These are phyloP conservation scores for Burhinus oedicnemus DNA, from an alignment of 2,113 vertebrate genomes.

Conservation along the genomic window DNA sequence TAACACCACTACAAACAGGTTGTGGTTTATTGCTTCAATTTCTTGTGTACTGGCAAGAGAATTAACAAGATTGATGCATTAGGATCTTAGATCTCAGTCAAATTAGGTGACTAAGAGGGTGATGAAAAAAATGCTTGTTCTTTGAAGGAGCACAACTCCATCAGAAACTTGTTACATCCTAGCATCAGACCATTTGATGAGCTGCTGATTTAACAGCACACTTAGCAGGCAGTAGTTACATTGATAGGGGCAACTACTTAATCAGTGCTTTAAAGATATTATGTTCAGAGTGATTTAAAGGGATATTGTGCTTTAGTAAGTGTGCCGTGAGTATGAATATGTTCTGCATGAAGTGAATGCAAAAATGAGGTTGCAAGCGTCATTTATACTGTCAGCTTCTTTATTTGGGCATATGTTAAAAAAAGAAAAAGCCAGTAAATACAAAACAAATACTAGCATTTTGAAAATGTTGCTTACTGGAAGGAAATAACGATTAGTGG, in stretches of 20 bases:
- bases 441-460: background rate
- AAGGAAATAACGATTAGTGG: background rate
- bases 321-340: conserved; percentile 59
- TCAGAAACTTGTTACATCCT: conserved; percentile 70
- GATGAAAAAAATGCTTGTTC: conserved; percentile 73
- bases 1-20: conserved; percentile 79
- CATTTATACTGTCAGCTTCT: conserved; percentile 7
- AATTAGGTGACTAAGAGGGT: conserved; percentile 77
- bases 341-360: conserved; percentile 41
- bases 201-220: conserved; percentile 72
- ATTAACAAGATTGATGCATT: conserved; percentile 78
- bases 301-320: conserved; percentile 48
- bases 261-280: conserved; percentile 68
- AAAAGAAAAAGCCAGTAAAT: background rate
- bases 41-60: conserved; percentile 76
- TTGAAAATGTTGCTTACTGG: background rate
- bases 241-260: conserved; percentile 63
- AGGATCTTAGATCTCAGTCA: conserved; percentile 78
- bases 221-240: conserved; percentile 64
- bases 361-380: conserved; percentile 31
- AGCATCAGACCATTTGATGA: conserved; percentile 68
- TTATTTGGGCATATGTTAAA: background rate
- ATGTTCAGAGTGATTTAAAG: conserved; percentile 63
- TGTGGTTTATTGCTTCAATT: conserved; percentile 81
- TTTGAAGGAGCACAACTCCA: conserved; percentile 68